Evolutionary conservation across 1,140 invertebrate species (phyloP), one percentile per base, ranked within the genome.

Genomic region (Halotydeus destructor): DNA sequence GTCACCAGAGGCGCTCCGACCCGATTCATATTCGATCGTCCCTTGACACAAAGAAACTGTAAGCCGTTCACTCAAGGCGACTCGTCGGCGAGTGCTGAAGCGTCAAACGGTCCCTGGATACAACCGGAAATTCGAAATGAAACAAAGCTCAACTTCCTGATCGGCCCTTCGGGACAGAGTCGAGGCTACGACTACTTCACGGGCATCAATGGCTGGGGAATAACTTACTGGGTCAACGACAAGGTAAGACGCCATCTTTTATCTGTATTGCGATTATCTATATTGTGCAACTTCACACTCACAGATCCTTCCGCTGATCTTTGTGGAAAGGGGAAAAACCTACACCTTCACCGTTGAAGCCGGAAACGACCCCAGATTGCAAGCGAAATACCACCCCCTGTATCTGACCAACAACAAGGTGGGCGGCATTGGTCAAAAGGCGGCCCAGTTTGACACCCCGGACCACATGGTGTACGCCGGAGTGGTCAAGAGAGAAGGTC

Each of bases 151-250:
- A 40, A 34, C 28, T 48, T 50, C 6, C 50, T 52, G 23, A 53
- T 55, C 26, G 54, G 54, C 6, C 54, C 54, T 5, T 37, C 54
- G 4, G 54, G 54, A 14, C 44, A 44, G 26, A 44, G 43, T 19
- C 45, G 49, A 14, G 54, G 54, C 2, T 55, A 55, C 23, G 48
- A 42, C 3, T 47, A 50, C 21, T 50, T 55, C n/a, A 55, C 54
- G 33, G 54, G 54, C 12, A 78, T 85, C 57, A 79, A 86, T 3
- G 82, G 81, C 24, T 88, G 83, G 81, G 83, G 84, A 26, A 80
- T 89, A 49, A 75, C 80, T 0, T 93, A 83, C 83, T 89, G 84
- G 64, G 88, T 94, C 49, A 93, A 94, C 57, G 88, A 86, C 0
- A 66, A 89, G 1, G 62, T 94, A 5, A 84, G n/a, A n/a, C n/a